Percentiles rank a stretch among this genome's conserved stretches.
Conservation (phyloP, 2,797 vertebrate species). For the Melanotaenia boesemani region DNA sequence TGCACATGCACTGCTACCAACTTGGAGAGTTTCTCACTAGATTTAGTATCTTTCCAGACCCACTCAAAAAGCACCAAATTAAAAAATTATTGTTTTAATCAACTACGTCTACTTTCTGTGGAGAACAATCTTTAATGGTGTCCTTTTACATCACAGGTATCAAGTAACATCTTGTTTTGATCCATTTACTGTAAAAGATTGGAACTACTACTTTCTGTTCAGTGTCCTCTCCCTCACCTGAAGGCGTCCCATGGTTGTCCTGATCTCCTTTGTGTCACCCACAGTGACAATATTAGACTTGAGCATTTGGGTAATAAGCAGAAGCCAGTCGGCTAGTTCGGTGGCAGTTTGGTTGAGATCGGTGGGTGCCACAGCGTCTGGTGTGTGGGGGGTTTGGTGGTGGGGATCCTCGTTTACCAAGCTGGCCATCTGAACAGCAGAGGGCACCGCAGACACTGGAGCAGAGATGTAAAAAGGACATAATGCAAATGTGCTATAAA, state of each 20-base stretch:
- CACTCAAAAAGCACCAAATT: background rate
- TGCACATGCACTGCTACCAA: background rate
- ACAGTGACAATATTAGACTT: constrained; percentile 98
- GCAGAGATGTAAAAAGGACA: background rate
- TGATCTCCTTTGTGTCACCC: constrained; percentile 94
- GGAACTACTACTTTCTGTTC: background rate
- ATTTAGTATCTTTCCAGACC: background rate
- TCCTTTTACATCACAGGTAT: background rate
- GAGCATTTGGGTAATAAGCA: constrained; percentile 96
- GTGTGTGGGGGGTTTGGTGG: constrained; percentile 75
- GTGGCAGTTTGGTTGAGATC: constrained; percentile 94
- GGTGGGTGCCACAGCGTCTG: constrained; percentile 86
- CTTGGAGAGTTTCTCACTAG: background rate
- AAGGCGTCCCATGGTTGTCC: constrained; percentile 90
- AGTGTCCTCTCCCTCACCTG: constrained; percentile 82
- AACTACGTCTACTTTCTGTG: too few species aligned
- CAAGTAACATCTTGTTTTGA: background rate
- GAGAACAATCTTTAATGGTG: too few species aligned
- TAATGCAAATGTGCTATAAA: constrained; percentile 34
- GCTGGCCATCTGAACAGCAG: constrained; percentile 88
- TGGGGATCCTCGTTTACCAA: constrained; percentile 80
- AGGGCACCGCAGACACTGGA: constrained; percentile 80
- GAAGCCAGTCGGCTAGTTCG: constrained; percentile 94
- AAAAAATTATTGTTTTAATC: background rate
- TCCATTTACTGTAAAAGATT: background rate